These are phyloP conservation scores for Molossus molossus DNA, from an alignment of 2,797 vertebrate genomes.

Conservation along the genomic window DNA sequence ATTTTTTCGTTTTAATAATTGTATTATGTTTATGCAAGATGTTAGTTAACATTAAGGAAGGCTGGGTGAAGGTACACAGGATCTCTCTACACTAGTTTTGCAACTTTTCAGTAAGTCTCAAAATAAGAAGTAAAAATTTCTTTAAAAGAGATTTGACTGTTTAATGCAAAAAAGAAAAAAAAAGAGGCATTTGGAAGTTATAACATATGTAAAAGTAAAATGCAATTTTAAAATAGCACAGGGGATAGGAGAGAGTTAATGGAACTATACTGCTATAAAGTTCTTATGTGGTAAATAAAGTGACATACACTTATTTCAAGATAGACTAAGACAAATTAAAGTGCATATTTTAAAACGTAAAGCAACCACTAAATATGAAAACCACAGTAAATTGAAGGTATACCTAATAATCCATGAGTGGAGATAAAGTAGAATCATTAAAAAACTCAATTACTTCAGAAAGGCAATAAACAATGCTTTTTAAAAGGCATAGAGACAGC, in stretches of 20 bases:
- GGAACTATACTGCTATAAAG: neutral
- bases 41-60: neutral
- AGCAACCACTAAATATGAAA: constrained; percentile 30
- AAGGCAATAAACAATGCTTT: neutral
- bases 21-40: neutral
- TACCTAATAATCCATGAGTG: neutral
- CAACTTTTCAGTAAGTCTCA: neutral
- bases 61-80: neutral
- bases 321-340: neutral
- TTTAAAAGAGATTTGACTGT: neutral
- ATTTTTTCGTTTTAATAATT: too few relatives aligned
- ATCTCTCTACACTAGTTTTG: neutral
- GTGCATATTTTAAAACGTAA: constrained; percentile 14
- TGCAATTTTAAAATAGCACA: neutral
- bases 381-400: constrained; percentile 1
- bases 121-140: neutral
- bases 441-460: neutral
- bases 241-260: neutral
- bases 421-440: neutral
- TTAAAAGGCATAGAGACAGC: neutral
- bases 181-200: neutral
- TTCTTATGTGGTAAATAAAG: neutral
- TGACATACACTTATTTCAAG: neutral
- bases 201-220: neutral
- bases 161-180: neutral